phyloP scores from a whole-genome alignment of 2,113 vertebrate genomes.

The Porphyrio hochstetteri region DNA sequence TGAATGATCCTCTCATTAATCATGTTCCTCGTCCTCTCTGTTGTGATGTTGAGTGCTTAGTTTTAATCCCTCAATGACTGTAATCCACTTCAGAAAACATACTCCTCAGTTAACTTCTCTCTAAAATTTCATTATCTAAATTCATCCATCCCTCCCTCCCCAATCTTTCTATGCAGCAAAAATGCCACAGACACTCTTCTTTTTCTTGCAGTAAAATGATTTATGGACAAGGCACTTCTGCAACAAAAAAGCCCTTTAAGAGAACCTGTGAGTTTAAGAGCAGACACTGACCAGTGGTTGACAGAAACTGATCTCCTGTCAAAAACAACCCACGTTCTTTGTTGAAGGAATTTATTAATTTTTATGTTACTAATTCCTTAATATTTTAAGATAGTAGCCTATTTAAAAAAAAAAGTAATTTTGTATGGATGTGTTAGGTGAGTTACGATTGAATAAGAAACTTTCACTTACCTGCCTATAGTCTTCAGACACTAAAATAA shows the following conservation, averaged over 20 bases:
- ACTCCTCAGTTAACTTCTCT: background rate
- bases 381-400: background rate
- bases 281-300: background rate
- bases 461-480: conserved; percentile 82
- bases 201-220: background rate
- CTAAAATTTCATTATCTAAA: background rate
- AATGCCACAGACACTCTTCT: background rate
- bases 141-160: background rate
- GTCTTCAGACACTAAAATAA: conserved; percentile 95
- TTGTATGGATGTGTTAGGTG: background rate
- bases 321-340: conserved; percentile 8
- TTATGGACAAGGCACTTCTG: background rate
- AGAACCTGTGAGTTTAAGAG: conserved; percentile 23
- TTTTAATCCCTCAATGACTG: background rate
- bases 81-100: conserved; percentile 4
- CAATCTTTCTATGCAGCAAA: background rate
- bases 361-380: background rate
- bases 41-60: background rate
- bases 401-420: background rate
- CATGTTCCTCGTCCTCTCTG: background rate
- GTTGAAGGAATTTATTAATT: background rate
- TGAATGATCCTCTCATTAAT: background rate
- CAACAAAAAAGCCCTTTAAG: background rate
- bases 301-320: conserved; percentile 13
- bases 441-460: background rate